These are phyloP conservation scores for Phymanthus crucifer DNA, from an alignment of 92 coral and sea anemone genomes.

Conservation along the genomic window DNA sequence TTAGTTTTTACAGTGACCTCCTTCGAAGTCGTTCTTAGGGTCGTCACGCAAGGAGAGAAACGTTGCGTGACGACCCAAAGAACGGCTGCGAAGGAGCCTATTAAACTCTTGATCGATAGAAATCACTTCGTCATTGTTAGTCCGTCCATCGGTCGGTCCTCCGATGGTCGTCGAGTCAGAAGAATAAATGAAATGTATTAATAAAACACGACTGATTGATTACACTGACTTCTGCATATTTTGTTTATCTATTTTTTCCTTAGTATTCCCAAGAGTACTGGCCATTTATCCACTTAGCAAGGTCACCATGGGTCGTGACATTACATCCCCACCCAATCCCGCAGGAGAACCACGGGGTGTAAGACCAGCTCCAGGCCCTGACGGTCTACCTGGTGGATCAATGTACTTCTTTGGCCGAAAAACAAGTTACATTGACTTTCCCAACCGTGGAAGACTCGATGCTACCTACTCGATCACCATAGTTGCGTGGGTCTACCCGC, in stretches of 20 bases:
- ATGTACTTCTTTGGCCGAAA: conserved; percentile 54
- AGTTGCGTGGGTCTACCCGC: conserved; percentile 67
- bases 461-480: conserved; percentile 61
- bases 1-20: too few relatives aligned
- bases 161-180: too few relatives aligned
- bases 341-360: conserved; percentile 41
- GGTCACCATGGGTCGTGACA: conserved; percentile 57
- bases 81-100: too few relatives aligned
- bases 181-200: too few relatives aligned
- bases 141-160: too few relatives aligned
- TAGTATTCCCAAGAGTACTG: conserved; percentile 63
- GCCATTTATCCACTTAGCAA: conserved; percentile 68
- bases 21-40: too few relatives aligned
- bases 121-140: too few relatives aligned
- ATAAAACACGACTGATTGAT: background rate
- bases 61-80: too few relatives aligned
- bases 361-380: conserved; percentile 66
- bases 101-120: too few relatives aligned
- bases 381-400: conserved; percentile 68
- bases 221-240: background rate
- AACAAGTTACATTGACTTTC: conserved; percentile 54
- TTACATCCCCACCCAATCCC: conserved; percentile 54
- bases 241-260: background rate
- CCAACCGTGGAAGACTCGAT: conserved; percentile 69
- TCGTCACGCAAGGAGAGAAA: too few relatives aligned